A percentile compares a stretch with the other conserved stretches of the same genome.
Evolutionary conservation across 2,888 invertebrate species (phyloP).

Genomic region (Scrobipalpa atriplicella): DNA sequence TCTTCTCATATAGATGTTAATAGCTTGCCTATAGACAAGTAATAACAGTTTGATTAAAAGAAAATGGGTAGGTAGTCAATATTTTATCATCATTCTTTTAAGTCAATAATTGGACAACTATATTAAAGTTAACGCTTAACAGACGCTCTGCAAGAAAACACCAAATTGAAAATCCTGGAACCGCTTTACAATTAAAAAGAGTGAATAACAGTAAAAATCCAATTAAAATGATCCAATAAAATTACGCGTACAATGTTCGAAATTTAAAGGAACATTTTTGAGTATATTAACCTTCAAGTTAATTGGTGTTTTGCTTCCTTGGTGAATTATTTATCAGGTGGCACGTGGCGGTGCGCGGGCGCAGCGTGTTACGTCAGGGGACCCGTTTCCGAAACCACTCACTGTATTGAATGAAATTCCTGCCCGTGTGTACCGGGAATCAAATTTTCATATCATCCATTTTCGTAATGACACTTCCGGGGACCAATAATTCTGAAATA

Average conservation of each 20-base stretch:
- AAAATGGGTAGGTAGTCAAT: slow-evolving; percentile 2
- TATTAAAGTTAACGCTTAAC: not conserved
- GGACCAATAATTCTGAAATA: too few relatives aligned
- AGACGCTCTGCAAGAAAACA: not conserved
- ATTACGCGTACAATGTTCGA: slow-evolving; percentile 22
- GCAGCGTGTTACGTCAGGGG: slow-evolving; percentile 29
- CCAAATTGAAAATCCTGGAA: not conserved
- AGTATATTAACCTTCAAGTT: slow-evolving; percentile 24
- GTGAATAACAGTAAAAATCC: not conserved
- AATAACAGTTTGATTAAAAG: slow-evolving; percentile 12
- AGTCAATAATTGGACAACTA: slow-evolving; percentile 8
- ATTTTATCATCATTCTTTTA: not conserved
- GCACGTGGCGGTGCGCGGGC: slow-evolving; percentile 25
- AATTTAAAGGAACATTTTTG: slow-evolving; percentile 24
- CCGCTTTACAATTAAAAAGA: not conserved
- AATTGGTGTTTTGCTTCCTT: slow-evolving; percentile 31
- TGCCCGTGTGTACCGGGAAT: slow-evolving; percentile 23
- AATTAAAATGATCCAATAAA: slow-evolving; percentile 20
- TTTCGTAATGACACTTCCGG: not conserved
- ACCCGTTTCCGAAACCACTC: slow-evolving; percentile 30
- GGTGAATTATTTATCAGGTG: slow-evolving; percentile 30
- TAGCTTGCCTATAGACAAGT: not conserved
- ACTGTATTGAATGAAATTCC: slow-evolving; percentile 35
- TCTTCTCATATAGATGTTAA: not conserved
- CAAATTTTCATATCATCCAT: not conserved